Conservation (phyloP, 1,140 invertebrate species). For the Wiebesia pumilae region DNA sequence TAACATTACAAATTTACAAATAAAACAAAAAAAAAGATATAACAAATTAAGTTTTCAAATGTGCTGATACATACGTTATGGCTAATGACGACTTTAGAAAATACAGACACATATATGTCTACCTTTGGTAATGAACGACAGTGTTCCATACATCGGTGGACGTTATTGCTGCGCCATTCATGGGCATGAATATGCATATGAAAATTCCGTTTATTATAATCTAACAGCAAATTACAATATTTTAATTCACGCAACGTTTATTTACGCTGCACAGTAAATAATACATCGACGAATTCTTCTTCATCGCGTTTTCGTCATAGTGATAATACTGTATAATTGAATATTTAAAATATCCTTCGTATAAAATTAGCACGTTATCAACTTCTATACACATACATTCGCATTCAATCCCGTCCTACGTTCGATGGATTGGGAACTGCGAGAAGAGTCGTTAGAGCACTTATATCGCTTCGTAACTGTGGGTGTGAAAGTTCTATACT, state of each 20-base stretch:
- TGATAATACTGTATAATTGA: background rate
- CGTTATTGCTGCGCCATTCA: background rate
- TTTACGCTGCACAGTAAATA: slow-evolving; percentile 15
- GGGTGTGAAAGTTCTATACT: background rate
- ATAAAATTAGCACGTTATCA: background rate
- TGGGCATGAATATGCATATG: slow-evolving; percentile 19
- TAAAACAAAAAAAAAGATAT: background rate
- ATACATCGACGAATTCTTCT: background rate
- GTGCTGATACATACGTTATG: background rate
- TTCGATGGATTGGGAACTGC: background rate
- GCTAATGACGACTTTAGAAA: background rate
- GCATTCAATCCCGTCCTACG: too few species aligned
- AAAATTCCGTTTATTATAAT: slow-evolving; percentile 16
- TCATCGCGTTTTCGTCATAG: background rate
- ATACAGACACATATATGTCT: too few species aligned
- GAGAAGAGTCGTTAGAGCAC: background rate
- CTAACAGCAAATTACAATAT: background rate
- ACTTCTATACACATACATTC: too few species aligned
- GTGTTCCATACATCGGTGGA: background rate
- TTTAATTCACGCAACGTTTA: background rate
- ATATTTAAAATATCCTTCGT: background rate
- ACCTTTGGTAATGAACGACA: background rate
- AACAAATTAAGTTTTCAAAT: background rate
- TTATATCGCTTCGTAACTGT: background rate
- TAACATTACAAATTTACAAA: background rate